Conservation (phyloP, 2,113 vertebrate genomes). For the Thalassarche chlororhynchos region DNA sequence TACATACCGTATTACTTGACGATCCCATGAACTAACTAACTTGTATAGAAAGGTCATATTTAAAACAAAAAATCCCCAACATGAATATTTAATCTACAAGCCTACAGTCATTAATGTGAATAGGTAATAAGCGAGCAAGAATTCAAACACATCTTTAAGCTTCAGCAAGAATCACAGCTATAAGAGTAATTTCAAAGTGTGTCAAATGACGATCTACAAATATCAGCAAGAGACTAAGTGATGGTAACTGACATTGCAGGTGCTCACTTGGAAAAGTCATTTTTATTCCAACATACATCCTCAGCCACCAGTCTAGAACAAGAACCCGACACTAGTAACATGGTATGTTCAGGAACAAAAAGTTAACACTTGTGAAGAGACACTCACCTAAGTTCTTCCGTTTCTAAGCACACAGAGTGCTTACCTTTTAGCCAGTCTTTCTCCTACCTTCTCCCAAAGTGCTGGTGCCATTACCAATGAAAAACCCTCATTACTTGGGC, state of each 20-base stretch:
- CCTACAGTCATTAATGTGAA: not conserved
- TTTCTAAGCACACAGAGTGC: not conserved
- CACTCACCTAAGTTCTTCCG: not conserved
- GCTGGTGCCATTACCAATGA: not conserved
- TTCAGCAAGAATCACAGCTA: not conserved
- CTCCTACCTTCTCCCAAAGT: not conserved
- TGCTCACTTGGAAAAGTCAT: not conserved
- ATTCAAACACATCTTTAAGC: not conserved
- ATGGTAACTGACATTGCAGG: not conserved
- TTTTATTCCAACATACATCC: not conserved
- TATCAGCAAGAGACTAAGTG: not conserved
- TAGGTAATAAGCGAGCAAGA: not conserved
- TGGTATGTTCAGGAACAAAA: rapidly evolving
- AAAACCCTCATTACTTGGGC: not conserved
- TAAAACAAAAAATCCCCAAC: not conserved
- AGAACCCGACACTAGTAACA: not conserved
- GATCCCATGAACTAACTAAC: not conserved
- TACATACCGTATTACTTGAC: not conserved
- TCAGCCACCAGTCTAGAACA: not conserved
- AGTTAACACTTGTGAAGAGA: not conserved
- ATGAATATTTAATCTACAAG: not conserved
- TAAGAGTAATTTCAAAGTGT: not conserved
- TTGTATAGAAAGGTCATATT: not conserved
- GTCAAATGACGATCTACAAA: not conserved
- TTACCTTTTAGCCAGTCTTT: not conserved